These are phyloP conservation scores for Mya arenaria DNA, from an alignment of 1,140 invertebrate genomes.

Conservation along the genomic window DNA sequence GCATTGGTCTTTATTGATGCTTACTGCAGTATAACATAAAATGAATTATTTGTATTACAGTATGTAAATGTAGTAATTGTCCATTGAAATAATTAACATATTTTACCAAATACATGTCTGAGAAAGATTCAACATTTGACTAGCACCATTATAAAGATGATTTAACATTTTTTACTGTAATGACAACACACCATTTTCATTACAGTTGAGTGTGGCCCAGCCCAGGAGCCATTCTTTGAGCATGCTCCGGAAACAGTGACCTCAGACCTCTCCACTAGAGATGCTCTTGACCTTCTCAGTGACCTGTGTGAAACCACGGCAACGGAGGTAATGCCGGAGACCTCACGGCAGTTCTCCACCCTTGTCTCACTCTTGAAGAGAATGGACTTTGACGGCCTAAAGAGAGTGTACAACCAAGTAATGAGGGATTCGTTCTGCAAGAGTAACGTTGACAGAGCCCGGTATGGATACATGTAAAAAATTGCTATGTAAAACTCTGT, in stretches of 20 bases:
- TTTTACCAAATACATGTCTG: too few species aligned
- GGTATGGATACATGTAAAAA: conserved; percentile 62
- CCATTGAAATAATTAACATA: too few species aligned
- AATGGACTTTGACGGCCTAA: conserved; percentile 56
- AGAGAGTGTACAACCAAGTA: conserved; percentile 59
- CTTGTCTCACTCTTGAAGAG: conserved; percentile 64
- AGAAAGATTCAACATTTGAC: too few species aligned
- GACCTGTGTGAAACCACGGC: conserved; percentile 54
- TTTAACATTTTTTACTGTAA: too few species aligned
- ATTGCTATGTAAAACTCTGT: too few species aligned
- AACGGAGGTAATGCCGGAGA: conserved; percentile 64
- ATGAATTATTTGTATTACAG: too few species aligned
- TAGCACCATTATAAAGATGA: too few species aligned
- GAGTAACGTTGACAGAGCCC: conserved; percentile 62
- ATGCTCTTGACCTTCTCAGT: conserved; percentile 22
- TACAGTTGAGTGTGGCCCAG: conserved; percentile 16
- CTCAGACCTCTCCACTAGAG: not conserved
- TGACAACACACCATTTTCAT: conserved; percentile 65
- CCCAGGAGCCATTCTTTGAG: conserved; percentile 37
- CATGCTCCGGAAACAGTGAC: conserved; percentile 1
- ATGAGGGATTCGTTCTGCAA: conserved; percentile 61
- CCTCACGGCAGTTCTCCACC: conserved; percentile 78
- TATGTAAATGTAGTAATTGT: too few species aligned
- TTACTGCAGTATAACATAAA: too few species aligned
- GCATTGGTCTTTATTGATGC: too few species aligned